Evolutionary conservation across 2,797 vertebrate genomes (phyloP).

Genomic region (Siniperca undulata): DNA sequence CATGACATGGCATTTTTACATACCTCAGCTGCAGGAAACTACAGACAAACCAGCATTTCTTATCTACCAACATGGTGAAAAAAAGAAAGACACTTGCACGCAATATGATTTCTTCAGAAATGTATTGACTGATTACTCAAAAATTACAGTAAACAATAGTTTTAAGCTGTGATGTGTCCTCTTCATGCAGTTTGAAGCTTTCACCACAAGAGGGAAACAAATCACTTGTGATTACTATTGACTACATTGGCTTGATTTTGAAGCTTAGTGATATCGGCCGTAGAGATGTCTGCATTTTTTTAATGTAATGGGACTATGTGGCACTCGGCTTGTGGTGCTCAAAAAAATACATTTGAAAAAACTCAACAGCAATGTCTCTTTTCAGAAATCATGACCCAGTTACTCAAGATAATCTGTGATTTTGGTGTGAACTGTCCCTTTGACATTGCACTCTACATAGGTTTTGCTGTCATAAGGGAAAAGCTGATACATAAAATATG

Average conservation of each 20-base stretch:
- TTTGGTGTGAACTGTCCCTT: no score
- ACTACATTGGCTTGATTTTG: neutral
- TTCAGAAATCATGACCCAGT: no score
- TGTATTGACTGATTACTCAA: neutral
- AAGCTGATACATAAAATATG: neutral
- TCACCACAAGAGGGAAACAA: constrained; percentile 31
- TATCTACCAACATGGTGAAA: neutral
- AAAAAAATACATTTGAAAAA: no score
- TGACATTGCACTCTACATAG: neutral
- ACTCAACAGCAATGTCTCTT: no score
- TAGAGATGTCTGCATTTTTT: no score
- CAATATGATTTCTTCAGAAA: neutral
- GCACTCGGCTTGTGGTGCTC: no score
- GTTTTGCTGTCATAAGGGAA: neutral
- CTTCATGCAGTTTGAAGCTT: neutral
- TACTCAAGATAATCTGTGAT: no score
- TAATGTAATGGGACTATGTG: no score
- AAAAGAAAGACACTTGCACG: neutral
- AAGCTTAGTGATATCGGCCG: neutral
- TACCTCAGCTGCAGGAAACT: neutral
- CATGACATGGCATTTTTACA: neutral
- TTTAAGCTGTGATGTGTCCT: neutral
- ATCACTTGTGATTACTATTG: neutral
- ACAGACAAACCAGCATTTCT: neutral
- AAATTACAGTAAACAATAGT: neutral